Percentiles rank a stretch among this genome's conserved stretches.
Conservation (phyloP, 1,140 invertebrate species). For the Drosophila repletoides region DNA sequence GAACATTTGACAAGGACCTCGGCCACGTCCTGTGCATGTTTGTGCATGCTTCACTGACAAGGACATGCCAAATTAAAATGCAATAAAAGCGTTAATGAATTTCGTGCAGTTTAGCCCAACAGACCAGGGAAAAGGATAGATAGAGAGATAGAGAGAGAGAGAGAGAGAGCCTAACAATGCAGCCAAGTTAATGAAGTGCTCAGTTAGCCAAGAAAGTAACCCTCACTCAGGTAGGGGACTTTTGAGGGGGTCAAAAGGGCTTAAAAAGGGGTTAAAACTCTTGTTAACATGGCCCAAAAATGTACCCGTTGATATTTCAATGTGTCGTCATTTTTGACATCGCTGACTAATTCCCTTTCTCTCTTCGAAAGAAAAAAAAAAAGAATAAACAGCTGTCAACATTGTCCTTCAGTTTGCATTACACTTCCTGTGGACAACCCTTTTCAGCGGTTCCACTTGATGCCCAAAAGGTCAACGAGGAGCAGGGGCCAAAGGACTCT, state of each 20-base stretch:
- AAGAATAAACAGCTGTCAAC: conserved; percentile 69
- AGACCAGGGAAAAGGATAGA: no score
- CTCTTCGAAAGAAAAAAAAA: not conserved
- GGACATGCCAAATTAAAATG: conserved; percentile 77
- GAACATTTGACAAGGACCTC: conserved; percentile 60
- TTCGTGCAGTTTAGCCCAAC: conserved; percentile 26
- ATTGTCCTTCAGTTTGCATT: conserved; percentile 47
- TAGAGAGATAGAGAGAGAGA: no score
- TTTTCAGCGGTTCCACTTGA: conserved; percentile 74
- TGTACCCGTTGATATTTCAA: conserved; percentile 60
- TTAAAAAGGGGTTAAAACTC: conserved; percentile 50
- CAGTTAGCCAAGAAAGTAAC: conserved; percentile 17
- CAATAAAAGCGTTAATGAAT: conserved; percentile 76
- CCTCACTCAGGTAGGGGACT: no score
- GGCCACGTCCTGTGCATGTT: conserved; percentile 72
- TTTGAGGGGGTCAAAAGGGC: conserved; percentile 15
- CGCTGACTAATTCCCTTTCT: conserved; percentile 64
- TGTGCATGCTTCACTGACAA: conserved; percentile 68
- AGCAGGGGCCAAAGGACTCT: conserved; percentile 6
- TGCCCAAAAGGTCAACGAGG: conserved; percentile 72
- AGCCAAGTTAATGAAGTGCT: conserved; percentile 60
- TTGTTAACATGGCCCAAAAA: conserved; percentile 66
- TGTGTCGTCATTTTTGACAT: conserved; percentile 72
- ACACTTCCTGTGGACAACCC: conserved; percentile 52
- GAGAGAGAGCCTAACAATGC: conserved; percentile 6